Evolutionary conservation across 2,797 vertebrate genomes (phyloP), one percentile per base, ranked within the genome.

Genomic region (Hydrocynus forskahlii): DNA sequence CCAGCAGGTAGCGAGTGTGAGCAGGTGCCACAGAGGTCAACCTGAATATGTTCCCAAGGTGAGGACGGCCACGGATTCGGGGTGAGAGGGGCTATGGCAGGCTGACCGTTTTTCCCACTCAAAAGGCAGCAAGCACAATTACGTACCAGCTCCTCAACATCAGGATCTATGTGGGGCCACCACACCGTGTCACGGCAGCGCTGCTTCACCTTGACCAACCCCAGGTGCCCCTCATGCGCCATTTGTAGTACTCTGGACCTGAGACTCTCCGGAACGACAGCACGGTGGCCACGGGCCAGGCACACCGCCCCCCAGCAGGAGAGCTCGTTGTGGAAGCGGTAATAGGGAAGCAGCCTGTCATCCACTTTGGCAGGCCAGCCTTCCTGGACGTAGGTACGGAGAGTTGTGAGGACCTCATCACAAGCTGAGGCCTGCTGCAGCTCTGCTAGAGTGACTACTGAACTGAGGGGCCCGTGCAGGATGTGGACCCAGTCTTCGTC

Each of bases 21-120:
- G 75, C 54, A 1, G 71, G 75, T 19, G 80, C 72, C 66, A 48
- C 78, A 71, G 63, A 84, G 70, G 21, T 84, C 79, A 19, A 84
- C 10, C 25, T 81, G 76, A 13, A 85, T 23, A 40, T 76, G 64
- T 5, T 60, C 14, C 76, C 75, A 80, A 7, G 82, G 68, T 35
- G 14, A 4, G 4, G 59, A 21, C 62, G 75, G 64, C 76, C 67
- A 80, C 5, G 21, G 40, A 48, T 69, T 35, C 2, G 63, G 76
- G 0, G 66, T 48, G 0, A 57, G 38, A 5, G 60, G 0, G n/a
- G n/a, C n/a, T n/a, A n/a, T n/a, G n/a, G n/a, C n/a, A 14, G 75
- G 54, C 4, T 40, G 50, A 6, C 79, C 75, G 0, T 73, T 80
- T 35, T 85, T 85, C 40, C 76, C 75, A 17, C 75, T 82, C 3